phyloP scores from a whole-genome alignment of 2,888 invertebrate genomes.

The Trichopoda pennipes region DNA sequence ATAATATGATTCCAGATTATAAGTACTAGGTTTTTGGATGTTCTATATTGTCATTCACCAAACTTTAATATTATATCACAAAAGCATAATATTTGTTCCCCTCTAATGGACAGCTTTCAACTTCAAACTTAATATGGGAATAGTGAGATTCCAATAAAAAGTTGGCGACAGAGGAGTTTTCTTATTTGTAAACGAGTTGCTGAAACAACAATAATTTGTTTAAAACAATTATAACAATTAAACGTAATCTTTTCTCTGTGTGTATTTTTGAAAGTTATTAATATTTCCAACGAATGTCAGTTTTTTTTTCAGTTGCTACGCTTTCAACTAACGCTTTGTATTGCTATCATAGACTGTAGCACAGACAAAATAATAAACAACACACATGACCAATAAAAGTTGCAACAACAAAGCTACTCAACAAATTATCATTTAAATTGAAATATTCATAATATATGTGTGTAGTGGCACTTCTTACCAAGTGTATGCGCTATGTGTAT shows the following conservation, averaged over 20 bases:
- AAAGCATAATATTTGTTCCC: no score
- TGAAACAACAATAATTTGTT: no score
- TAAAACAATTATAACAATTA: no score
- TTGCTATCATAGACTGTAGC: slow-evolving; percentile 42
- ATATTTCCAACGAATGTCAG: slow-evolving; percentile 46
- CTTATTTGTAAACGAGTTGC: no score
- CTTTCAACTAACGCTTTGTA: slow-evolving; percentile 29
- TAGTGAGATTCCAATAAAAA: no score
- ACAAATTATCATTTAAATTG: slow-evolving; percentile 69
- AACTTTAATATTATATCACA: no score
- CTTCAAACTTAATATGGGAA: no score
- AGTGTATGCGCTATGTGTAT: background rate
- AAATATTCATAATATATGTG: slow-evolving; percentile 66
- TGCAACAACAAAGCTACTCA: slow-evolving; percentile 63
- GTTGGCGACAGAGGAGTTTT: no score
- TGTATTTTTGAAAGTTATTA: slow-evolving; percentile 37
- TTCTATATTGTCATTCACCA: no score
- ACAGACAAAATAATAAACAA: slow-evolving; percentile 34
- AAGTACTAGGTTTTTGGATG: no score
- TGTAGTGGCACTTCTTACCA: background rate
- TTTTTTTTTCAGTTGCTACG: slow-evolving; percentile 23
- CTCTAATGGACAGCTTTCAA: no score
- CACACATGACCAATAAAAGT: slow-evolving; percentile 9
- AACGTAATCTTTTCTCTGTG: background rate
- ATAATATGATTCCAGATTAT: no score